Evolutionary conservation across 2,797 vertebrate species (phyloP).

Genomic region (Salarias fasciatus): DNA sequence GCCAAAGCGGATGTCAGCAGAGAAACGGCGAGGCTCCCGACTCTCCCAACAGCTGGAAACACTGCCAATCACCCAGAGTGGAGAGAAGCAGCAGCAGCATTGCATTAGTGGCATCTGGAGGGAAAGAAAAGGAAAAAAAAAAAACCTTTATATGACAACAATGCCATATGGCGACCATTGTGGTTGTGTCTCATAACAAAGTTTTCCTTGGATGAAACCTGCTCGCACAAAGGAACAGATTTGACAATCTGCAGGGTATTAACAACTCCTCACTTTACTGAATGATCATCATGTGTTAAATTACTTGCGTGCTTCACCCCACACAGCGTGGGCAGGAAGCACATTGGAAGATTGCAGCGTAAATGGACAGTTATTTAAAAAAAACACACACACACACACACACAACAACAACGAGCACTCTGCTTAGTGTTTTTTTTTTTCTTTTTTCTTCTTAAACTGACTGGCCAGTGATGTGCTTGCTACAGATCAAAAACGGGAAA

Average conservation of each 20-base stretch:
- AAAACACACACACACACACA: not conserved
- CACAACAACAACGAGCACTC: not conserved
- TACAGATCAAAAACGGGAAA: constrained; percentile 49
- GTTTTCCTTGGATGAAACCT: constrained; percentile 32
- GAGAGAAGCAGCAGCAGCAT: constrained; percentile 36
- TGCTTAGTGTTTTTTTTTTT: not conserved
- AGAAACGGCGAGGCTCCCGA: constrained; percentile 15
- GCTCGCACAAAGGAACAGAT: constrained; percentile 26
- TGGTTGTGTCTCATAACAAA: constrained; percentile 18
- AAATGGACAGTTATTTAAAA: constrained; percentile 50
- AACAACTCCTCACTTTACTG: constrained; percentile 39
- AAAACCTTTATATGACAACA: constrained; percentile 36
- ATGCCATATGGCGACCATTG: constrained; percentile 37
- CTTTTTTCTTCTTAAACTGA: constrained; percentile 18
- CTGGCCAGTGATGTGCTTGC: constrained; percentile 49
- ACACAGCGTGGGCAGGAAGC: constrained; percentile 41
- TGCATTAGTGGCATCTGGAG: constrained; percentile 49
- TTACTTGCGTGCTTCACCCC: constrained; percentile 44
- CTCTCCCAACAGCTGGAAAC: constrained; percentile 59
- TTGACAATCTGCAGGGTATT: constrained; percentile 42
- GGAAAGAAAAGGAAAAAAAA: too few species aligned
- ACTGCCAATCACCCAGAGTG: constrained; percentile 55
- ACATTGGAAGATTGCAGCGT: constrained; percentile 31
- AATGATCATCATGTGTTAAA: constrained; percentile 55
- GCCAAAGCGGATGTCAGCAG: constrained; percentile 54